phyloP scores from a whole-genome alignment of 2,888 invertebrate species.

The Leistus spinibarbis region DNA sequence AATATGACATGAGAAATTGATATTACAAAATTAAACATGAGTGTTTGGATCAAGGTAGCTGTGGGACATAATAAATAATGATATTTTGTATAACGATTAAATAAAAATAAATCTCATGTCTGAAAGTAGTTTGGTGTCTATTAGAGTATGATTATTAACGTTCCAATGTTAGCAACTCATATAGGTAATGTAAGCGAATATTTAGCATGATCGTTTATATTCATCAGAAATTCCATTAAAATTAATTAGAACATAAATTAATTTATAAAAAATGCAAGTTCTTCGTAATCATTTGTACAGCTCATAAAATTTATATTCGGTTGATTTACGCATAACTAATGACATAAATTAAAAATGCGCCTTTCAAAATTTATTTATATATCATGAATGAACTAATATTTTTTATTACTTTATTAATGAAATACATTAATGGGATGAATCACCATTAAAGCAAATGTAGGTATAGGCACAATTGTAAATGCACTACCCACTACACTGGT shows the following conservation, averaged over 20 bases:
- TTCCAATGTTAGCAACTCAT: neutral
- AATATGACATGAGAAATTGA: no score
- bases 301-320: neutral
- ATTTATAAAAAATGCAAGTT: neutral
- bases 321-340: neutral
- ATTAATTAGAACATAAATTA: neutral
- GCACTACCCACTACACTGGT: no score
- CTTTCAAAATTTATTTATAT: neutral
- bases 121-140: neutral
- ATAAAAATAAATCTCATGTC: neutral
- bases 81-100: neutral
- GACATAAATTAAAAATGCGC: neutral
- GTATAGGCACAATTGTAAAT: no score
- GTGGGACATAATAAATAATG: neutral
- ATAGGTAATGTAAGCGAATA: neutral
- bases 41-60: neutral
- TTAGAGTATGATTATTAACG: neutral
- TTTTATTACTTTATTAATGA: neutral
- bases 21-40: neutral
- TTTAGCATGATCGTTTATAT: neutral
- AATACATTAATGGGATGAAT: neutral
- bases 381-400: no score
- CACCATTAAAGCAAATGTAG: no score
- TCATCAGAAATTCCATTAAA: neutral
- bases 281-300: neutral